Conservation (phyloP, 2,888 invertebrate genomes). For the Athalia circularis region DNA sequence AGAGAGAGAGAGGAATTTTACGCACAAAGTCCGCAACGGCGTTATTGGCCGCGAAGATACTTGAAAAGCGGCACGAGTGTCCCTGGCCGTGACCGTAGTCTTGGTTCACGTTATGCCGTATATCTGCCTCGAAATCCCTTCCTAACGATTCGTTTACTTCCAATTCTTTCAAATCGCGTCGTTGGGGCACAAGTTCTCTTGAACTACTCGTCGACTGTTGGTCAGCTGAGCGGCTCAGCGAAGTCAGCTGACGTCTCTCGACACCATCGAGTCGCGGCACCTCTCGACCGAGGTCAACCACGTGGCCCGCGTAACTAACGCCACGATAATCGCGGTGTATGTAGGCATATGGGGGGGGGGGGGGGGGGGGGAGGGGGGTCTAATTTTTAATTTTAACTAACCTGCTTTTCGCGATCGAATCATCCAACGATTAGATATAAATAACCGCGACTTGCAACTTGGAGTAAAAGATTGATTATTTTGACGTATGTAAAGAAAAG, state of each 20-base stretch:
- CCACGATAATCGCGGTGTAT: neutral
- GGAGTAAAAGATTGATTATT: no score
- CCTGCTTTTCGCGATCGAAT: no score
- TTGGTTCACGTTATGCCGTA: neutral
- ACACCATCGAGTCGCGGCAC: conserved; percentile 28
- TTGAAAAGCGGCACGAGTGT: neutral
- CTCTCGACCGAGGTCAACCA: conserved; percentile 44
- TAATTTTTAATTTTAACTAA: no score
- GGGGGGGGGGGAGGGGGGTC: no score
- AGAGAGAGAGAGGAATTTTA: no score
- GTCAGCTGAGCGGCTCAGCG: conserved; percentile 56
- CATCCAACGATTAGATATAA: no score
- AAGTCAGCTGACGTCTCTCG: conserved; percentile 58
- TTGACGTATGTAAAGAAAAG: no score
- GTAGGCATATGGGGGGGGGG: no score
- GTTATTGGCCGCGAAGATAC: no score
- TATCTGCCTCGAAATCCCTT: conserved; percentile 29
- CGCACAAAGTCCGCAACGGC: no score
- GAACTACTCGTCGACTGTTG: conserved; percentile 23
- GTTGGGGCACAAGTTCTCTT: neutral
- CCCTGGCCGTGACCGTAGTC: conserved; percentile 41
- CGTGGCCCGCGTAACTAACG: conserved; percentile 33
- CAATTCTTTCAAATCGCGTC: conserved; percentile 34
- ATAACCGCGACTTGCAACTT: no score
- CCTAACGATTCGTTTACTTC: conserved; percentile 26